Conservation (phyloP, 2,888 invertebrate species). For the Drosophila paranaensis region DNA sequence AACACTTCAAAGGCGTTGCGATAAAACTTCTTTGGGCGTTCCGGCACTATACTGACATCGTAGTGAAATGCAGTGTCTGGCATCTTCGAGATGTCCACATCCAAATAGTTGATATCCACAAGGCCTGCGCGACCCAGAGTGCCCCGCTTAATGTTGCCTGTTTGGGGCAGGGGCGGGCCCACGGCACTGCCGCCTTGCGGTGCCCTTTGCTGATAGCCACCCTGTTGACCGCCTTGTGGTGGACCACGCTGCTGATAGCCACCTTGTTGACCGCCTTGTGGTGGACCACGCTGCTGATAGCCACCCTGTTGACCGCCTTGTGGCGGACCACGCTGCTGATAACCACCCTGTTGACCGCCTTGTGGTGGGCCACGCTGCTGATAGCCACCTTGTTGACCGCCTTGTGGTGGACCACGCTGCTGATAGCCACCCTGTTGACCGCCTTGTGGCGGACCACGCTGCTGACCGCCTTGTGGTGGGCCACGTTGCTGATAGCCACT, state of each 20-base stretch:
- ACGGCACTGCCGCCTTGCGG: conserved; percentile 7
- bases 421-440: not conserved
- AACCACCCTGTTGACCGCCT: not conserved
- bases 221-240: not conserved
- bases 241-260: conserved; percentile 9
- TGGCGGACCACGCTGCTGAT: not conserved
- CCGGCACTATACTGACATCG: conserved; percentile 90
- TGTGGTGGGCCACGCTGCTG: not conserved
- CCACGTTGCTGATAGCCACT: conserved; percentile 3
- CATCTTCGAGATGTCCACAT: conserved; percentile 86
- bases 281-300: not conserved
- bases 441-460: not conserved
- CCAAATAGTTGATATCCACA: conserved; percentile 89
- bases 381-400: not conserved
- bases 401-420: conserved; percentile 4
- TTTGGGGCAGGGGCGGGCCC: conserved; percentile 18
- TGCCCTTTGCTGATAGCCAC: conserved; percentile 9
- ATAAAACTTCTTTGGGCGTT: conserved; percentile 88
- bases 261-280: not conserved
- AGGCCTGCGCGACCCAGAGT: conserved; percentile 84
- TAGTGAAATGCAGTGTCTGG: conserved; percentile 89
- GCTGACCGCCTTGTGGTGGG: not conserved
- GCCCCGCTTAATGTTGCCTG: conserved; percentile 70
- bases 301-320: not conserved
- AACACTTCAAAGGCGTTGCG: conserved; percentile 85